Base-by-base conservation (phyloP, 37 sponge, comb jelly and placozoan species). In the Dysidea cf. avara region DNA sequence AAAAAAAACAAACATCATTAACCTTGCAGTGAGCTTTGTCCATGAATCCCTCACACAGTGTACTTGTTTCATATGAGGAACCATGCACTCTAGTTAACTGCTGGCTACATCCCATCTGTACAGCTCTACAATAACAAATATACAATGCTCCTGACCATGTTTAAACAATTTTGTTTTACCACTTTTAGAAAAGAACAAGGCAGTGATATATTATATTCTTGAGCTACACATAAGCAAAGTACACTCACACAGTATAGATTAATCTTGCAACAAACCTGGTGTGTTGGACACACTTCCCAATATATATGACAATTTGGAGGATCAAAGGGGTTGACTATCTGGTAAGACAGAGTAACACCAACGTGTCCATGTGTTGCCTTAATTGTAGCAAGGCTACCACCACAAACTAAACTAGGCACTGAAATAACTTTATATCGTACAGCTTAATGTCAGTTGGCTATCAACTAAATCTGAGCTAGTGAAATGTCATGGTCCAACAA, bases 401-500 rank as follows among this genome's bases (percentile, higher is more conserved):
- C n/a, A n/a, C n/a, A n/a, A n/a, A n/a, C n/a, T n/a, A n/a, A n/a
- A n/a, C n/a, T n/a, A n/a, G 7, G 20, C 39, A 14, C 40, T 43
- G 17, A 47, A 68, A n/a, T 7, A 47, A 14, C 9, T 22, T 50
- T 47, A 40, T 49, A 68, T 11, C 7, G 48, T 31, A 68, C 69
- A 68, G 7, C 53, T 16, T 11, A 47, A 4, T 33, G 48, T 47
- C n/a, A 68, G 48, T 20, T 68, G 43, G 53, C 33, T 29, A 7
- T 68, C 69, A 9, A 68, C 21, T 5, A 30, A 4, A 11, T 7
- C 25, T 14, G 7, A 7, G 20, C 32, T 17, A 9, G 69, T 68
- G 58, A 54, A 77, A 48, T 77, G n/a, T n/a, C n/a, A 66, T 2
- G 78, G 78, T 16, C 78, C 78, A 77, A 77, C 31, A 14, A 77